Evolutionary conservation across 2,888 invertebrate genomes (phyloP).

Genomic region (Sminthurides aquaticus): DNA sequence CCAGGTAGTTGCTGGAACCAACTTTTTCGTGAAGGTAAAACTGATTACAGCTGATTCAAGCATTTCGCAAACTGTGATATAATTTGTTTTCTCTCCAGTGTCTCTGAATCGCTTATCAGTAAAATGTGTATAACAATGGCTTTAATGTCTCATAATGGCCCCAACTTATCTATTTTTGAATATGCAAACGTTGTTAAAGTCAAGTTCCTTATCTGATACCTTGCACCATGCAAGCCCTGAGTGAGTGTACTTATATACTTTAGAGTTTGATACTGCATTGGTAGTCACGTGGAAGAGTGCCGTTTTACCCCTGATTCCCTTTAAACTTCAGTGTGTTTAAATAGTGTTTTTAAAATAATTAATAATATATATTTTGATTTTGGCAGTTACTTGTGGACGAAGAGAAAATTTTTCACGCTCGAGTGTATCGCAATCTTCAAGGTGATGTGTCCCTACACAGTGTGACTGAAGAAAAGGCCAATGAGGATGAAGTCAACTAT

Average conservation of each 20-base stretch:
- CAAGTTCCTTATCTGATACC: too few species aligned
- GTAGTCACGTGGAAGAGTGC: too few species aligned
- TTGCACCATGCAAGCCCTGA: too few species aligned
- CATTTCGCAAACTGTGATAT: too few species aligned
- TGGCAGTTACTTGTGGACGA: conserved; percentile 44
- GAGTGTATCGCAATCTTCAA: conserved; percentile 46
- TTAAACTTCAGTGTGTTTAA: too few species aligned
- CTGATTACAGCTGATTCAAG: neutral
- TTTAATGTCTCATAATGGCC: neutral
- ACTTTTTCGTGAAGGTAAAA: conserved; percentile 47
- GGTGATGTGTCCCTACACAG: conserved; percentile 41
- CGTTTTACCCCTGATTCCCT: too few species aligned
- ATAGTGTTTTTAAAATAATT: too few species aligned
- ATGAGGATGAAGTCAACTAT: conserved; percentile 44
- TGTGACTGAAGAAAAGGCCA: conserved; percentile 43
- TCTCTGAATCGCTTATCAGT: neutral
- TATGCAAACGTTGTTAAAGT: too few species aligned
- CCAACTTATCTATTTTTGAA: neutral
- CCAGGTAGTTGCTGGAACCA: conserved; percentile 49
- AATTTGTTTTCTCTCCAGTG: conserved; percentile 2
- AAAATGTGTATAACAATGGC: neutral
- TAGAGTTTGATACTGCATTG: too few species aligned
- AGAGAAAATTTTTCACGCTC: conserved; percentile 46
- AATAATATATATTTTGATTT: conserved; percentile 7
- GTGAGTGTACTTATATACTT: too few species aligned